Evolutionary conservation across 2,888 invertebrate genomes (phyloP).

Genomic region (Morinoia aosen): DNA sequence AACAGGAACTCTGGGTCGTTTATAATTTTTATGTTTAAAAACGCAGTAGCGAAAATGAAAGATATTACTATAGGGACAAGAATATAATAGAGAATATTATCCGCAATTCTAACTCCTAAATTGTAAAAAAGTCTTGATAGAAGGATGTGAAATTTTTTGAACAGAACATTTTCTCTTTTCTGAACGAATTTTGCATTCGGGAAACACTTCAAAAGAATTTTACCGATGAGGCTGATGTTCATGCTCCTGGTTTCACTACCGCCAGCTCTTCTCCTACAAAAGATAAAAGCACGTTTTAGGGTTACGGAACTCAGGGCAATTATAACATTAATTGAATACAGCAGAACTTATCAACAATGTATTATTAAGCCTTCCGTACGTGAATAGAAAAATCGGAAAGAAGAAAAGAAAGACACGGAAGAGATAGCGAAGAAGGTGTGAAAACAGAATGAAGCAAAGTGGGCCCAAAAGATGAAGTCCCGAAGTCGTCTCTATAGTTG

Average conservation of each 20-base stretch:
- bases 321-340: no score
- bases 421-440: no score
- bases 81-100: conserved; percentile 88
- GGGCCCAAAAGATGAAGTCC: no score
- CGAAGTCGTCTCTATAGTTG: no score
- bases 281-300: not conserved
- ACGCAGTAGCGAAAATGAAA: conserved; percentile 86
- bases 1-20: conserved; percentile 94
- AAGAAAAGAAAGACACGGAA: no score
- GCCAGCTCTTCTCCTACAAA: not conserved
- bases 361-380: no score
- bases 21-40: conserved; percentile 86
- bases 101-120: conserved; percentile 84
- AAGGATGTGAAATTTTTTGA: not conserved
- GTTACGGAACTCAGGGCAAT: no score
- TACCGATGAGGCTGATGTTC: not conserved
- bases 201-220: not conserved
- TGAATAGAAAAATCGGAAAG: no score
- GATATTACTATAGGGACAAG: conserved; percentile 87
- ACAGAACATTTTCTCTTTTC: not conserved
- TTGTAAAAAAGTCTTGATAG: conserved; percentile 77
- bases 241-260: not conserved
- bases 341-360: no score
- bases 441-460: no score
- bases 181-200: not conserved